These are phyloP conservation scores for Myripristis murdjan DNA, from an alignment of 2,797 vertebrate genomes.

Conservation along the genomic window DNA sequence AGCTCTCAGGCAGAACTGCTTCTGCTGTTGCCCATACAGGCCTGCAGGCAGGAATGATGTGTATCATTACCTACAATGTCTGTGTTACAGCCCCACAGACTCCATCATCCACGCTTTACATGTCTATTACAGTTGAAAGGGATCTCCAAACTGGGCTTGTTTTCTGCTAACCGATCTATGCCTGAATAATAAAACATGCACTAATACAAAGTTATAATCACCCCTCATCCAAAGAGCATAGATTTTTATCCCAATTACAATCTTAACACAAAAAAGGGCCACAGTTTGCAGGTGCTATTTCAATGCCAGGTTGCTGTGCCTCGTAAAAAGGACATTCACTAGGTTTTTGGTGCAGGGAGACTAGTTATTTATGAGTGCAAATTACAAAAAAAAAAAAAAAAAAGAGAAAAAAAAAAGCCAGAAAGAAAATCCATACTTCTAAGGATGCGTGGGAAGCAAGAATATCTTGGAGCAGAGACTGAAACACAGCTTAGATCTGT, in stretches of 20 bases:
- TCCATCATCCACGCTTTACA: conserved; percentile 58
- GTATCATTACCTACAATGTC: conserved; percentile 68
- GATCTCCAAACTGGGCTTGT: conserved; percentile 37
- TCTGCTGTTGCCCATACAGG: conserved; percentile 36
- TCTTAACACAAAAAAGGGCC: conserved; percentile 46
- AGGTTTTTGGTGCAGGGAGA: conserved; percentile 49
- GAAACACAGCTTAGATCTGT: not conserved
- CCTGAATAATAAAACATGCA: conserved; percentile 63
- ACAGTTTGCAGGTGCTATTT: conserved; percentile 47
- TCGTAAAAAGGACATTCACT: conserved; percentile 24
- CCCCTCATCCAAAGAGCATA: conserved; percentile 54
- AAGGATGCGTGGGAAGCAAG: not conserved
- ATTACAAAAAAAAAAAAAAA: conserved; percentile 10
- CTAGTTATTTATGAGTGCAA: conserved; percentile 16
- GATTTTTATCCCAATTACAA: conserved; percentile 64
- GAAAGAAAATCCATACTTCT: conserved; percentile 22
- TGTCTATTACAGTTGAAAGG: conserved; percentile 60
- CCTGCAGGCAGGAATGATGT: conserved; percentile 63
- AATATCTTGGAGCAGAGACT: not conserved
- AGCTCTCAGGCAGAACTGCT: conserved; percentile 54
- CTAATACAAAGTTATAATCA: conserved; percentile 53
- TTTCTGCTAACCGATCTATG: conserved; percentile 16
- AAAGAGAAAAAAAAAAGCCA: not conserved
- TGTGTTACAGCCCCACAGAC: conserved; percentile 47
- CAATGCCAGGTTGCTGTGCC: conserved; percentile 37